phyloP scores from a whole-genome alignment of 1,140 invertebrate genomes.

The Oryctes rhinoceros region DNA sequence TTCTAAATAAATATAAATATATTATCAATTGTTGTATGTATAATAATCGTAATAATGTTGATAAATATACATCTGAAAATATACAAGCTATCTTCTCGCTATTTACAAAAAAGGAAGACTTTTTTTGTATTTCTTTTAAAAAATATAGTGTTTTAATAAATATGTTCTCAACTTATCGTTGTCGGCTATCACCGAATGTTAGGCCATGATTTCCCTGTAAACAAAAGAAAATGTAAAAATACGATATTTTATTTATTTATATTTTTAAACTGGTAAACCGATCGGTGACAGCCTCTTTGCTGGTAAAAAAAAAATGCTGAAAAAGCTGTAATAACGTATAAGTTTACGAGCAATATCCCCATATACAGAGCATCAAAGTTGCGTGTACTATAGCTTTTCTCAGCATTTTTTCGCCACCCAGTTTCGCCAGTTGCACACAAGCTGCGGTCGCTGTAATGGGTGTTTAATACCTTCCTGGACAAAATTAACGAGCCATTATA shows the following conservation, averaged over 20 bases:
- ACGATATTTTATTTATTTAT: not conserved
- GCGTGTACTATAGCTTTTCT: too few species aligned
- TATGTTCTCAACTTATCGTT: not conserved
- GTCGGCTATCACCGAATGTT: not conserved
- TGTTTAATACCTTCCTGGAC: too few species aligned
- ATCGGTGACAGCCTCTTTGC: too few species aligned
- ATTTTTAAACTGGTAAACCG: not conserved
- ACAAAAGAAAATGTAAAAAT: not conserved
- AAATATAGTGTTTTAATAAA: slow-evolving; percentile 10
- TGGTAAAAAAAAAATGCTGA: too few species aligned
- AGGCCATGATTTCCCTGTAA: slow-evolving; percentile 42
- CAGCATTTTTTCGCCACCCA: too few species aligned
- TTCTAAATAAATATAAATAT: too few species aligned
- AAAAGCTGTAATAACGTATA: too few species aligned
- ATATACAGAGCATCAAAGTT: too few species aligned
- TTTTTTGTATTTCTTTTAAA: not conserved
- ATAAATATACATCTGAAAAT: slow-evolving; percentile 38
- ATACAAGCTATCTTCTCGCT: slow-evolving; percentile 16
- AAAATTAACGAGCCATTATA: too few species aligned
- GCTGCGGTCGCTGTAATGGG: too few species aligned
- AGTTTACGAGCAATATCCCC: too few species aligned
- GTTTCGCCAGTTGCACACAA: too few species aligned
- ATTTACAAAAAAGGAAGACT: slow-evolving; percentile 30
- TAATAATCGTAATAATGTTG: slow-evolving; percentile 6
- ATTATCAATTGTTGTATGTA: not conserved